phyloP scores from a whole-genome alignment of 1,140 invertebrate species.

The Drosophila neocordata region DNA sequence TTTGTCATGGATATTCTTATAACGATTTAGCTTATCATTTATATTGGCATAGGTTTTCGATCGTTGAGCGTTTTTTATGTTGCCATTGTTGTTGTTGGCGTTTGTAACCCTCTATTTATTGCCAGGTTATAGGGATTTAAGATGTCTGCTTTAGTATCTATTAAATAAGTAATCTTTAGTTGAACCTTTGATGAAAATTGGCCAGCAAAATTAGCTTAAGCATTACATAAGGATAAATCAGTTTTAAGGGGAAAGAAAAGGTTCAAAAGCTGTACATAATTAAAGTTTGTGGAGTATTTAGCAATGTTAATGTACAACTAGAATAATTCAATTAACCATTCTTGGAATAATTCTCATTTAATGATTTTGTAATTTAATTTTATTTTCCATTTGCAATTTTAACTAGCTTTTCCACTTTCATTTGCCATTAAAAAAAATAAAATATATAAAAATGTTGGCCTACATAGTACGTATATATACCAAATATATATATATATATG shows the following conservation, averaged over 20 bases:
- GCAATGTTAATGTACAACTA: too few species aligned
- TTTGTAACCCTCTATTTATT: constrained; percentile 16
- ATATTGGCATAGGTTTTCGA: constrained; percentile 20
- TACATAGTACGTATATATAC: background rate
- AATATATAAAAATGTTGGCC: background rate
- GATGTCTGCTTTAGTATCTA: constrained; percentile 2
- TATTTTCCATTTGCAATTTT: constrained; percentile 4
- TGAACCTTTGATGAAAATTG: too few species aligned
- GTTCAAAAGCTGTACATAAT: too few species aligned
- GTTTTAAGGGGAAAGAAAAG: too few species aligned
- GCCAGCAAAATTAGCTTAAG: background rate
- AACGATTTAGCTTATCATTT: constrained; percentile 36
- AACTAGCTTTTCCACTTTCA: constrained; percentile 4
- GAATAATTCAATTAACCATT: background rate
- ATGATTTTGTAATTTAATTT: constrained; percentile 2
- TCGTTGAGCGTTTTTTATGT: constrained; percentile 10
- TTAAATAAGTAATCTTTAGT: background rate
- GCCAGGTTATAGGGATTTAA: constrained; percentile 28
- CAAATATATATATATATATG: background rate
- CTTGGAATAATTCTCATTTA: background rate
- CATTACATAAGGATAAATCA: too few species aligned
- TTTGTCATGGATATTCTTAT: constrained; percentile 33
- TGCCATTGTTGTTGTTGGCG: too few species aligned
- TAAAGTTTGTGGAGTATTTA: too few species aligned
- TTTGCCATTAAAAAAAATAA: background rate